Conservation (phyloP, 1,140 invertebrate genomes). For the Diplogasteroides magnus region DNA sequence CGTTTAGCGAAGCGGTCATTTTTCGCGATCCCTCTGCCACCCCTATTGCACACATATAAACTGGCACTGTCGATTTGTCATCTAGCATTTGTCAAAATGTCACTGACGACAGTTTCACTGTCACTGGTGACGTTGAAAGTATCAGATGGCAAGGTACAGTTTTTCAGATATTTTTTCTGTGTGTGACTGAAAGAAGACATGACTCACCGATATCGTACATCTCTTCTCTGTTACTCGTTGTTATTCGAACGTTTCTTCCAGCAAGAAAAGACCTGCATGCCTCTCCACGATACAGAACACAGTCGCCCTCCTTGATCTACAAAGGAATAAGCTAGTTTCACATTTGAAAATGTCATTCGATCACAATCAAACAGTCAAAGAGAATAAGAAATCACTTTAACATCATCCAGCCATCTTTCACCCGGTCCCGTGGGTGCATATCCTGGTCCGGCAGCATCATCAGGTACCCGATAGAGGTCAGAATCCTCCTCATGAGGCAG, state of each 20-base stretch:
- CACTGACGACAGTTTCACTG: no score
- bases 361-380: no score
- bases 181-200: constrained; percentile 1
- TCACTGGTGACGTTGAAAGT: no score
- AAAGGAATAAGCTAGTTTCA: no score
- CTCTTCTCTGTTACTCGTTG: constrained; percentile 31
- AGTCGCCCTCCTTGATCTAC: constrained; percentile 28
- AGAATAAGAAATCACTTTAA: constrained; percentile 20
- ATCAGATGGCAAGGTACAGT: no score
- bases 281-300: constrained; percentile 32
- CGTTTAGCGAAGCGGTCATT: no score
- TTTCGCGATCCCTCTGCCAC: no score
- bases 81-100: no score
- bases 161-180: no score
- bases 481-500: constrained; percentile 31
- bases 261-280: constrained; percentile 34
- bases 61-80: no score
- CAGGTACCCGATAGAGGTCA: constrained; percentile 28
- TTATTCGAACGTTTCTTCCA: constrained; percentile 35
- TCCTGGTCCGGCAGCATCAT: constrained; percentile 26
- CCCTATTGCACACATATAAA: no score
- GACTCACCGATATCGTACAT: constrained; percentile 37
- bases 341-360: no score
- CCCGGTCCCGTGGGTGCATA: constrained; percentile 13
- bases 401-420: constrained; percentile 33